phyloP scores from a whole-genome alignment of 2,888 invertebrate species.

The Andrena bicolor region DNA sequence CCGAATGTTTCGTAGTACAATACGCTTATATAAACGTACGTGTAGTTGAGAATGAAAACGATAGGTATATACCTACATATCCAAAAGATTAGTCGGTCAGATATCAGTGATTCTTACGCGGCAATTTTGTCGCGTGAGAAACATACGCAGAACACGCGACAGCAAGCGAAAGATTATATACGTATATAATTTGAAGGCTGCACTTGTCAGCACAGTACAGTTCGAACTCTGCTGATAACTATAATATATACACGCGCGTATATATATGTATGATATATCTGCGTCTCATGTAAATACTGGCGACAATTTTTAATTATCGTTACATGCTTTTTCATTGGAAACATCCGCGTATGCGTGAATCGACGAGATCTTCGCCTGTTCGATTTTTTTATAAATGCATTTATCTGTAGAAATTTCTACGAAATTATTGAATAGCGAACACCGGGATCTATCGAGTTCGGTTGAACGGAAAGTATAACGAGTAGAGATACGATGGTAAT shows the following conservation, averaged over 20 bases:
- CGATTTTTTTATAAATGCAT: too few species aligned
- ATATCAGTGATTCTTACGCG: too few species aligned
- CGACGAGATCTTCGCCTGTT: background rate
- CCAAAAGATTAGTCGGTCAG: slow-evolving; percentile 1
- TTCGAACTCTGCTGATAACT: slow-evolving; percentile 17
- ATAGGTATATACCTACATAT: background rate
- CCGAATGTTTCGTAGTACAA: slow-evolving; percentile 13
- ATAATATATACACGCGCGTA: background rate
- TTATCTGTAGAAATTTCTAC: too few species aligned
- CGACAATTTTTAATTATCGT: background rate
- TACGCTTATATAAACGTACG: background rate
- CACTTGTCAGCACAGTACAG: background rate
- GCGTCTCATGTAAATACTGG: background rate
- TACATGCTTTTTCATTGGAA: slow-evolving; percentile 22
- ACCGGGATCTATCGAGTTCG: background rate
- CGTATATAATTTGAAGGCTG: too few species aligned
- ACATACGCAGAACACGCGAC: too few species aligned
- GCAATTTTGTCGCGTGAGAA: too few species aligned
- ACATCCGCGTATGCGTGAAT: background rate
- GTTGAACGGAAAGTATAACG: background rate
- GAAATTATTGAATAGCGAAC: background rate
- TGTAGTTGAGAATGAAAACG: background rate
- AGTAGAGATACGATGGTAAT: background rate
- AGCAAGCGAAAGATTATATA: too few species aligned
- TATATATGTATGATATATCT: background rate